A percentile compares a stretch with the other conserved stretches of the same genome.
These are phyloP conservation scores for Drosophila kurseongensis DNA, from an alignment of 1,140 invertebrate genomes.

Conservation along the genomic window DNA sequence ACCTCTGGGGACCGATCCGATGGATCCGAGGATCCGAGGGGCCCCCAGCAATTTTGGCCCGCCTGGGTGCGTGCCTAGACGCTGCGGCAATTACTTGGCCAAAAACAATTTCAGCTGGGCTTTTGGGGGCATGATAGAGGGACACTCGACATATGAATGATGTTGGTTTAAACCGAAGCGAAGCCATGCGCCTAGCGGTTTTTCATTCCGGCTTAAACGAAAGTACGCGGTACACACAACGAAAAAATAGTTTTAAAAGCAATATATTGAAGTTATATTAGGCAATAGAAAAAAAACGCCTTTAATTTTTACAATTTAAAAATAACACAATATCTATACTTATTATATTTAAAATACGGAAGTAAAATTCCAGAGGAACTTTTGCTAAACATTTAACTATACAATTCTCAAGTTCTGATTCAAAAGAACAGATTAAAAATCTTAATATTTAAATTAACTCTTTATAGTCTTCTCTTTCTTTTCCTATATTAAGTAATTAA, in stretches of 20 bases:
- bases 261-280: no score
- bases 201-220: constrained; percentile 34
- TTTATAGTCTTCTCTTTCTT: no score
- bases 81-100: constrained; percentile 80
- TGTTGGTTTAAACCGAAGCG: constrained; percentile 53
- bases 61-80: constrained; percentile 79
- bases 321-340: no score
- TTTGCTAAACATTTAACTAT: no score
- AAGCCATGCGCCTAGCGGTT: constrained; percentile 56
- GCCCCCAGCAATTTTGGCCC: constrained; percentile 59
- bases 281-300: no score
- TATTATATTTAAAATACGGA: no score
- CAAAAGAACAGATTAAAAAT: no score
- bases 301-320: no score
- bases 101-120: constrained; percentile 67
- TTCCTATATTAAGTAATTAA: no score
- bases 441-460: no score
- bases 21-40: constrained; percentile 19
- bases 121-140: constrained; percentile 43
- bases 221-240: constrained; percentile 7
- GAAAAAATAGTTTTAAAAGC: not conserved
- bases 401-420: no score
- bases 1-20: constrained; percentile 30
- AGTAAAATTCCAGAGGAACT: no score
- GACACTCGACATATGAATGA: constrained; percentile 80